phyloP scores from a whole-genome alignment of 2,888 invertebrate species.

The Scaptomyza flava region DNA sequence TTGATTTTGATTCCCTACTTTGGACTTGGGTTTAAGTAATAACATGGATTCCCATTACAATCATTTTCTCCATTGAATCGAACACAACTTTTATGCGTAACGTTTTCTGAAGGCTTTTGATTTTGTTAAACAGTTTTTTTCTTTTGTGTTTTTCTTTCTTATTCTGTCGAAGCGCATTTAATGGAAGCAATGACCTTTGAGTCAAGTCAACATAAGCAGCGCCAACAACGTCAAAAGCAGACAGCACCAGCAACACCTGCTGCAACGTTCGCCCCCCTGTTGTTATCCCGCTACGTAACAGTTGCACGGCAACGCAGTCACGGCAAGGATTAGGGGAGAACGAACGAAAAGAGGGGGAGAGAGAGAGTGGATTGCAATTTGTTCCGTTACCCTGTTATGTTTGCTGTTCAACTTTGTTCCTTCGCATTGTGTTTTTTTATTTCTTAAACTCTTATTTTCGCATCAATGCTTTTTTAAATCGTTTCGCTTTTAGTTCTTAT shows the following conservation, averaged over 20 bases:
- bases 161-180: slow-evolving; percentile 63
- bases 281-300: slow-evolving; percentile 15
- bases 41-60: slow-evolving; percentile 22
- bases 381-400: slow-evolving; percentile 29
- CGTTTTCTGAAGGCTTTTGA: slow-evolving; percentile 20
- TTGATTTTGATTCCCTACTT: slow-evolving; percentile 2
- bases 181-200: slow-evolving; percentile 78
- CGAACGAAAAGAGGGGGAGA: neutral
- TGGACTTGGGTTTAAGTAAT: neutral
- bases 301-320: slow-evolving; percentile 47
- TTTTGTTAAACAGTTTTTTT: slow-evolving; percentile 15
- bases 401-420: slow-evolving; percentile 24
- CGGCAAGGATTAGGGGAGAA: slow-evolving; percentile 9
- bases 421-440: slow-evolving; percentile 27
- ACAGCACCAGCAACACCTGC: slow-evolving; percentile 15
- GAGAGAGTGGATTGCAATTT: slow-evolving; percentile 6
- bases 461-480: slow-evolving; percentile 10
- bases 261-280: neutral
- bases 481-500: slow-evolving; percentile 15
- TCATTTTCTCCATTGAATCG: slow-evolving; percentile 34
- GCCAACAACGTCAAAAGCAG: slow-evolving; percentile 20
- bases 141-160: slow-evolving; percentile 47
- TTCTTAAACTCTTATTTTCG: slow-evolving; percentile 1
- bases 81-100: slow-evolving; percentile 15
- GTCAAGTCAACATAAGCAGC: slow-evolving; percentile 63